Evolutionary conservation across 2,113 vertebrate genomes (phyloP).

Genomic region (Rhea pennata): DNA sequence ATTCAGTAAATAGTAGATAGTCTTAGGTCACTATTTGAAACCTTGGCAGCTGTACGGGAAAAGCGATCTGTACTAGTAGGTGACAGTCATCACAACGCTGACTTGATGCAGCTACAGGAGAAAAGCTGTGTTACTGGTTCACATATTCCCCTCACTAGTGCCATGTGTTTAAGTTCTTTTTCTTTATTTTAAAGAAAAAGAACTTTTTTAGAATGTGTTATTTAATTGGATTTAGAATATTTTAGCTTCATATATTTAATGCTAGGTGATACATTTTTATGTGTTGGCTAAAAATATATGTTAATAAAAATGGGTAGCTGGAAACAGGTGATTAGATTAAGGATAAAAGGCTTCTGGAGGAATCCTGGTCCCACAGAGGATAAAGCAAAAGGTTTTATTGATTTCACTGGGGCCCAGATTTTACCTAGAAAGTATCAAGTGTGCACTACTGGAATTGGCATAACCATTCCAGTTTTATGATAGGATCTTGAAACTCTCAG

Average conservation of each 20-base stretch:
- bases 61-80: background rate
- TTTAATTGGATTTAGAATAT: background rate
- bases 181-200: background rate
- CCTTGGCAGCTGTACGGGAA: background rate
- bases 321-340: background rate
- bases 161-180: background rate
- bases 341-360: conserved; percentile 1
- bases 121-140: background rate
- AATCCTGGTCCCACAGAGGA: background rate
- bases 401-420: background rate
- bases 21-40: background rate
- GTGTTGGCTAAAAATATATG: background rate
- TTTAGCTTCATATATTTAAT: background rate
- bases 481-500: background rate
- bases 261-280: background rate
- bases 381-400: background rate
- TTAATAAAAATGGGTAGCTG: background rate
- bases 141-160: background rate
- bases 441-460: background rate
- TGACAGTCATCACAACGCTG: background rate
- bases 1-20: background rate
- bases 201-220: background rate
- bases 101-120: background rate
- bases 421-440: background rate
- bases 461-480: background rate